phyloP scores from a whole-genome alignment of 2,797 vertebrate species.

The Triplophysa yarkandensis region DNA sequence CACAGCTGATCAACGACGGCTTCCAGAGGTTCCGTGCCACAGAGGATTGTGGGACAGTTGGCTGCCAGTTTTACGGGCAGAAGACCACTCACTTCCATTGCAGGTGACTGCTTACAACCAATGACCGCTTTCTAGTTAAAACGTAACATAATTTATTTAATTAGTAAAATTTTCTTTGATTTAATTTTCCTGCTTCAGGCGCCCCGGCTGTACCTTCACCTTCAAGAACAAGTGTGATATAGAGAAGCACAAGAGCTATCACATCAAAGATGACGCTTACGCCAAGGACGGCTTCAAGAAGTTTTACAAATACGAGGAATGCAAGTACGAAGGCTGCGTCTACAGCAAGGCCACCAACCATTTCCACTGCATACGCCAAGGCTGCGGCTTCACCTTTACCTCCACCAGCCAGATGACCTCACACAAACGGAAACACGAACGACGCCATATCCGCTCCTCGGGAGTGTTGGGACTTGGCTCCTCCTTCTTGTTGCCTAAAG shows the following conservation, averaged over 20 bases:
- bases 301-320: constrained; percentile 99
- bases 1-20: constrained; percentile 97
- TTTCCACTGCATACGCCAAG: constrained; percentile 98
- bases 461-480: constrained; percentile 86
- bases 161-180: constrained; percentile 7
- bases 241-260: constrained; percentile 99
- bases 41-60: constrained; percentile 94
- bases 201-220: constrained; percentile 95
- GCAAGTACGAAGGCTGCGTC: constrained; percentile 97
- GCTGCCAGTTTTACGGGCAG: constrained; percentile 97
- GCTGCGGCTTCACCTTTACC: constrained; percentile 99
- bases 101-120: constrained; percentile 77
- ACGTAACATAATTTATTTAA: too few species aligned
- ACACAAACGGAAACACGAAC: constrained; percentile 98
- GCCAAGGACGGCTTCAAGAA: constrained; percentile 99
- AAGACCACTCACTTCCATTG: constrained; percentile 99
- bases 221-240: constrained; percentile 99
- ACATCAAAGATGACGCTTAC: constrained; percentile 99
- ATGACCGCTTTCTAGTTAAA: background rate
- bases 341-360: constrained; percentile 99
- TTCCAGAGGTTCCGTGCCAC: constrained; percentile 99
- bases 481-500: constrained; percentile 86
- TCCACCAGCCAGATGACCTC: constrained; percentile 99
- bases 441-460: constrained; percentile 91
- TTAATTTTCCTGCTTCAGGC: constrained; percentile 70